Evolutionary conservation across 2,797 vertebrate species (phyloP).

Genomic region (Syngnathus acus): DNA sequence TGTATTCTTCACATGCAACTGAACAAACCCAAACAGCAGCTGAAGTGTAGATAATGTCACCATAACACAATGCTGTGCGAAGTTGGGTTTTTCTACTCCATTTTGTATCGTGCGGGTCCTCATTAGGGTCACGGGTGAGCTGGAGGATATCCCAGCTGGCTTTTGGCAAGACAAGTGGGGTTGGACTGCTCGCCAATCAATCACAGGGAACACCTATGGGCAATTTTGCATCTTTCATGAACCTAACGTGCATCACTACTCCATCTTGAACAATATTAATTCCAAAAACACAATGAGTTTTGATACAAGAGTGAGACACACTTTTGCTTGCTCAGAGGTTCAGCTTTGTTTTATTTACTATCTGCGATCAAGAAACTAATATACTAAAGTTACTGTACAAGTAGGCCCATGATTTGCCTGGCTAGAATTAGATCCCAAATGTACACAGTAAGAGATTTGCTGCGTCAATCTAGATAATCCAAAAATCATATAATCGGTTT

Average conservation of each 20-base stretch:
- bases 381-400: background rate
- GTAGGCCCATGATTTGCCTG: background rate
- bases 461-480: background rate
- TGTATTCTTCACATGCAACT: conserved; percentile 45
- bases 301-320: background rate
- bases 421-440: background rate
- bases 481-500: background rate
- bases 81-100: background rate
- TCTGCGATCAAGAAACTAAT: background rate
- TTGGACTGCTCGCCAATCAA: background rate
- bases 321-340: background rate
- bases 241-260: background rate
- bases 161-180: background rate
- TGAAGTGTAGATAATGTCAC: background rate
- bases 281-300: background rate
- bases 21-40: conserved; percentile 25
- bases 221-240: background rate
- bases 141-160: background rate
- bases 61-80: background rate
- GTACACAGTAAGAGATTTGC: background rate
- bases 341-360: background rate
- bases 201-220: background rate
- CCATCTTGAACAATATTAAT: background rate
- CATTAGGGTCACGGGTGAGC: too few species aligned
- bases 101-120: too few species aligned